Conservation (phyloP, 2,113 vertebrate species). For the Catagonus wagneri region DNA sequence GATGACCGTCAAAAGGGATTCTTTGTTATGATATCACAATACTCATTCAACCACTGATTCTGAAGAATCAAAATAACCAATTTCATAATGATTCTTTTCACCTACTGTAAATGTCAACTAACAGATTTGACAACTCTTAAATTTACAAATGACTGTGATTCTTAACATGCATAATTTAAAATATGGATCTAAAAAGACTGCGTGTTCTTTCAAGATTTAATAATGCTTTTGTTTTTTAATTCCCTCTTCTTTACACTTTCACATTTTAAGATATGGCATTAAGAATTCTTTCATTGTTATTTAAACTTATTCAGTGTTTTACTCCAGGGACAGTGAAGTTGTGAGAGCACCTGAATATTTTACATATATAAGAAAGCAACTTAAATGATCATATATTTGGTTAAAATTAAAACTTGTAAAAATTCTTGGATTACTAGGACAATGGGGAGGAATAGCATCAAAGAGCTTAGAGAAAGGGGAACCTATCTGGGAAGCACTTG, state of each 20-base stretch:
- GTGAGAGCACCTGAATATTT: slow-evolving; percentile 4
- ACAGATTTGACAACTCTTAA: background rate
- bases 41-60: slow-evolving; percentile 15
- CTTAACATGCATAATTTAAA: slow-evolving; percentile 45
- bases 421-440: slow-evolving; percentile 15
- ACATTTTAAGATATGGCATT: background rate
- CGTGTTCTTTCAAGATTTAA: slow-evolving; percentile 41
- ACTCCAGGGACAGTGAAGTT: background rate
- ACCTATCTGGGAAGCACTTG: slow-evolving; percentile 1
- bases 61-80: slow-evolving; percentile 49
- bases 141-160: slow-evolving; percentile 1
- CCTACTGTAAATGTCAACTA: background rate
- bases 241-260: background rate
- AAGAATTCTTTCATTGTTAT: slow-evolving; percentile 25
- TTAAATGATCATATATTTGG: background rate
- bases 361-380: background rate
- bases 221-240: background rate
- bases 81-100: background rate
- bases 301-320: background rate
- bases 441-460: background rate
- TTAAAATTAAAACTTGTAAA: slow-evolving; percentile 48
- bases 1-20: background rate
- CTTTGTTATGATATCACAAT: slow-evolving; percentile 9
- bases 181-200: slow-evolving; percentile 14
- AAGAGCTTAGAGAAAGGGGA: slow-evolving; percentile 10